Percentiles rank a stretch among this genome's conserved stretches.
Conservation (phyloP, 1,140 invertebrate genomes). For the Aphelenchoides besseyi region DNA sequence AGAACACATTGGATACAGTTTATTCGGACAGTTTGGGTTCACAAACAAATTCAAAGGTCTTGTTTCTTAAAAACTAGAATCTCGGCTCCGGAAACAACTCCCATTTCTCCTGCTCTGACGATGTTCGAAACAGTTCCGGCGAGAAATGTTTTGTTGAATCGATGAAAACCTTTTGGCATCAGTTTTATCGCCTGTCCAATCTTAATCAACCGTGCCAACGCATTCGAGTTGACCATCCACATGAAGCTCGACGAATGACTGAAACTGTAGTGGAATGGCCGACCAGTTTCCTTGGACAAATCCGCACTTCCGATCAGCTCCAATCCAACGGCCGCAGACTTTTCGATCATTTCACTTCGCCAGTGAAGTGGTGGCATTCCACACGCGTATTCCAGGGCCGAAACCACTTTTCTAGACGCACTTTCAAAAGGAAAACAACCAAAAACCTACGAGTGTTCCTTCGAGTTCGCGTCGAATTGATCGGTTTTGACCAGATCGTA, state of each 20-base stretch:
- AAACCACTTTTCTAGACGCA: conserved; percentile 47
- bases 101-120: conserved; percentile 50
- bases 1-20: neutral
- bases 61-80: conserved; percentile 55
- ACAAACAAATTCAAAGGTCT: too few relatives aligned
- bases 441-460: conserved; percentile 50
- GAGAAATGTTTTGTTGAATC: conserved; percentile 58
- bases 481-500: conserved; percentile 60
- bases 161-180: conserved; percentile 52
- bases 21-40: neutral
- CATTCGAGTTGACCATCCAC: conserved; percentile 53
- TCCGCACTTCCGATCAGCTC: conserved; percentile 44
- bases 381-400: conserved; percentile 58
- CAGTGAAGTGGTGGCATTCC: conserved; percentile 59
- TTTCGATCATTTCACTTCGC: conserved; percentile 49
- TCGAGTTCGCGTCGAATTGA: conserved; percentile 50
- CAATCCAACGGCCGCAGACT: conserved; percentile 39
- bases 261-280: conserved; percentile 61
- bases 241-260: conserved; percentile 53
- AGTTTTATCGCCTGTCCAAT: conserved; percentile 44
- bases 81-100: conserved; percentile 50
- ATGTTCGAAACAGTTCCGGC: conserved; percentile 55
- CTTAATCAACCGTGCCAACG: conserved; percentile 45
- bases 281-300: conserved; percentile 46
- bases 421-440: conserved; percentile 26